phyloP scores from a whole-genome alignment of 2,888 invertebrate genomes.

The Seladonia tumulorum region DNA sequence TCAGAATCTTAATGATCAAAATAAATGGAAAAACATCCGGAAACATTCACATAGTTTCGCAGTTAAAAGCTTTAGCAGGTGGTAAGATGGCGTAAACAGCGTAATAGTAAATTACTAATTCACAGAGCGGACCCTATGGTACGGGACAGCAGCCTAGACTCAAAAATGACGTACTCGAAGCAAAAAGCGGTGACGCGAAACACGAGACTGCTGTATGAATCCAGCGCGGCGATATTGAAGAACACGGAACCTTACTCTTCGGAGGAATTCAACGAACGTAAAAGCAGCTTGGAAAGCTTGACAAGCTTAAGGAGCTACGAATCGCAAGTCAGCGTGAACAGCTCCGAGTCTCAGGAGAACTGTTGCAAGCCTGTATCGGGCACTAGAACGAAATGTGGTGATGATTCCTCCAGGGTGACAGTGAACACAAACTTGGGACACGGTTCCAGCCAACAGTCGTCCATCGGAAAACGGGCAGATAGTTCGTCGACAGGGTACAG shows the following conservation, averaged over 20 bases:
- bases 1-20: too few relatives aligned
- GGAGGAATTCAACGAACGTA: slow-evolving; percentile 82
- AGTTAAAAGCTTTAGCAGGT: neutral
- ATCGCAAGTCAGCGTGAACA: slow-evolving; percentile 85
- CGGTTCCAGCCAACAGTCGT: slow-evolving; percentile 74
- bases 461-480: slow-evolving; percentile 78
- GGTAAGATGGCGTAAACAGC: neutral
- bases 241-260: slow-evolving; percentile 72
- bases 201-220: slow-evolving; percentile 82
- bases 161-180: slow-evolving; percentile 80
- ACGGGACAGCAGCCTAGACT: slow-evolving; percentile 76
- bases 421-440: slow-evolving; percentile 72
- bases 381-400: slow-evolving; percentile 79
- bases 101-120: neutral
- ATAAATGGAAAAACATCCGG: neutral
- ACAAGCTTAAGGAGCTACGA: slow-evolving; percentile 84
- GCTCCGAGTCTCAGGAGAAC: slow-evolving; percentile 80
- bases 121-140: slow-evolving; percentile 80
- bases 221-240: slow-evolving; percentile 79
- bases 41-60: too few relatives aligned
- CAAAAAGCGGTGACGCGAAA: slow-evolving; percentile 78
- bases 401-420: slow-evolving; percentile 73
- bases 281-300: slow-evolving; percentile 86
- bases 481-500: slow-evolving; percentile 83
- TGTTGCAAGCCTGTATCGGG: slow-evolving; percentile 79